A percentile compares a stretch with the other conserved stretches of the same genome.
Conservation (phyloP, 2,113 vertebrate genomes). For the Ellobius talpinus region DNA sequence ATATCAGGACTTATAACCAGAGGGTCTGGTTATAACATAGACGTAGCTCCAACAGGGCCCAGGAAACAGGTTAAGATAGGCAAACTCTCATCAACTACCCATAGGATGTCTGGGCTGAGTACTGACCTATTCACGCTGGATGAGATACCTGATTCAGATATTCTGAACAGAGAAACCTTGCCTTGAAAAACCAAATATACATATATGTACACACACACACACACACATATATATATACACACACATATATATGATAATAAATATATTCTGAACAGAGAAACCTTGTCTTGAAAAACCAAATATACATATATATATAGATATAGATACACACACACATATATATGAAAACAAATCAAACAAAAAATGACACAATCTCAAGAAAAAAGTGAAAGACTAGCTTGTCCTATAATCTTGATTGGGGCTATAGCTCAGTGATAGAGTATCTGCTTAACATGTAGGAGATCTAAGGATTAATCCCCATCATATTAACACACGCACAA, state of each 20-base stretch:
- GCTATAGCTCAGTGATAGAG: neutral
- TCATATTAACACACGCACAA: neutral
- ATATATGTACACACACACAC: neutral
- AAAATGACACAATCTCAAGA: neutral
- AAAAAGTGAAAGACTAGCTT: neutral
- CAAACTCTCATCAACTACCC: neutral
- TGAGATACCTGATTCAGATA: neutral
- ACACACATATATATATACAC: too few species aligned
- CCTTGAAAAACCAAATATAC: neutral
- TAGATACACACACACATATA: neutral
- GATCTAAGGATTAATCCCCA: neutral
- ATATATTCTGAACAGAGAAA: neutral
- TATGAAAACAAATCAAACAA: neutral
- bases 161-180: neutral
- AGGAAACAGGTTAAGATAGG: neutral
- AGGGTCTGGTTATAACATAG: neutral
- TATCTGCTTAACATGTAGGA: neutral
- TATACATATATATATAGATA: neutral
- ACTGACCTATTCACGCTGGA: neutral
- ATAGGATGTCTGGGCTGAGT: neutral
- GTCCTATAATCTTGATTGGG: neutral
- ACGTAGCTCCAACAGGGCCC: neutral
- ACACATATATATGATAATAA: too few species aligned
- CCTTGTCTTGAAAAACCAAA: neutral
- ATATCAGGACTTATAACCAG: neutral